Percentiles rank a stretch among this genome's conserved stretches.
Evolutionary conservation across 30 jellyfish, hydroid and myxozoan species (phyloP).

Genomic region (Turritopsis rubra): DNA sequence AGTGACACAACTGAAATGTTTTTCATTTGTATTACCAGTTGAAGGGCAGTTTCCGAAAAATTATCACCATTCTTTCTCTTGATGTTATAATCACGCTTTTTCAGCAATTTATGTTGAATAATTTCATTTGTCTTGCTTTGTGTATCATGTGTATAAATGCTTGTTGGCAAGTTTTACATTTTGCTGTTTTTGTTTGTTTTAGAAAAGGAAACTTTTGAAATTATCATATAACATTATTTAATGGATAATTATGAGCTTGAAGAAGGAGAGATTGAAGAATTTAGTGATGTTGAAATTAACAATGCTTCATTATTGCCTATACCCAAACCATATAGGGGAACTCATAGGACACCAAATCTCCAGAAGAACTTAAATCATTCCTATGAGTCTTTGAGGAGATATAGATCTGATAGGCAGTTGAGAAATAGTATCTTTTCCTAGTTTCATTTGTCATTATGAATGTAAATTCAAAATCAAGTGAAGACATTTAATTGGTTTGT

Average conservation of each 20-base stretch:
- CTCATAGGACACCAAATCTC: constrained; percentile 18
- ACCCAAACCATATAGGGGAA: not conserved
- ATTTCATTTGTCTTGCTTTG: too few species aligned
- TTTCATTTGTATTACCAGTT: too few species aligned
- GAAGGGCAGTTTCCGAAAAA: too few species aligned
- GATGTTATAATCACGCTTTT: too few species aligned
- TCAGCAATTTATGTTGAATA: too few species aligned
- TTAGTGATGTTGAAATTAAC: not conserved
- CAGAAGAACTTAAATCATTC: constrained; percentile 1
- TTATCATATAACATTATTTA: too few species aligned
- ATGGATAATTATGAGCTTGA: constrained; percentile 19
- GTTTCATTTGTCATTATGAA: too few species aligned
- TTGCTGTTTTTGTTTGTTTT: not conserved
- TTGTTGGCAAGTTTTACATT: not conserved
- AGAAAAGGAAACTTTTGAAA: not conserved
- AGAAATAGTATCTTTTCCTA: constrained; percentile 1
- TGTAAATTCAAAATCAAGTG: too few species aligned
- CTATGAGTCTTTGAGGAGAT: constrained; percentile 19
- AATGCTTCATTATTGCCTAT: not conserved
- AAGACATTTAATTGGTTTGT: too few species aligned
- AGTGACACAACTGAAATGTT: too few species aligned
- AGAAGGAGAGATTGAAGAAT: constrained; percentile 28
- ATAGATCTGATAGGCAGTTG: not conserved
- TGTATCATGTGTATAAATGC: too few species aligned
- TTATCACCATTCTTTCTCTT: too few species aligned